Evolutionary conservation across 1,140 invertebrate species (phyloP).

Genomic region (Habropoda laboriosa): DNA sequence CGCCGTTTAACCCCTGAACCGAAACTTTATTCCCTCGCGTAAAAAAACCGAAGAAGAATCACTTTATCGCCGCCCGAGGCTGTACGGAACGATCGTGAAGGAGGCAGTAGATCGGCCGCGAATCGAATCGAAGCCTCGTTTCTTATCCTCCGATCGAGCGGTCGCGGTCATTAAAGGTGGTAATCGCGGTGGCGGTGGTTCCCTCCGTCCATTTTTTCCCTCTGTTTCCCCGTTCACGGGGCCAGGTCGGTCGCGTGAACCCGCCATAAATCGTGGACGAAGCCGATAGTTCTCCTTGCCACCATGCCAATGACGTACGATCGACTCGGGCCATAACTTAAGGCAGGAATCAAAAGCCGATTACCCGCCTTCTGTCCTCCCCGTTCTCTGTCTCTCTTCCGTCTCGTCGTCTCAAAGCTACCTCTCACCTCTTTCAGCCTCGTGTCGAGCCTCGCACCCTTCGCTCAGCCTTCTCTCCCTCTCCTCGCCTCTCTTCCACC

Average conservation of each 20-base stretch:
- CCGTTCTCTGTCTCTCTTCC: not conserved
- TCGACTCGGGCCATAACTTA: slow-evolving; percentile 53
- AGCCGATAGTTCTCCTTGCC: slow-evolving; percentile 47
- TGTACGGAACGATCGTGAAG: not conserved
- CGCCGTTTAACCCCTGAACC: not conserved
- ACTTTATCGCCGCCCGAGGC: slow-evolving; percentile 3
- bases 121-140: slow-evolving; percentile 5
- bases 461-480: not conserved
- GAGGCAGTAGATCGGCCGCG: not conserved
- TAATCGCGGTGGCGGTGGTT: slow-evolving; percentile 16
- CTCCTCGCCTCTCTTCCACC: too few relatives aligned
- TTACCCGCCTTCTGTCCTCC: slow-evolving; percentile 39
- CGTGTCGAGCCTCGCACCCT: not conserved
- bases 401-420: not conserved
- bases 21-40: too few relatives aligned
- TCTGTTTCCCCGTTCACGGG: slow-evolving; percentile 18
- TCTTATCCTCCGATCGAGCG: slow-evolving; percentile 7
- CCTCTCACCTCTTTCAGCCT: slow-evolving; percentile 1
- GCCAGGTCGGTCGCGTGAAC: slow-evolving; percentile 14
- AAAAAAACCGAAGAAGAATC: not conserved
- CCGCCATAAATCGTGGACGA: slow-evolving; percentile 29
- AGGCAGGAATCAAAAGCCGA: slow-evolving; percentile 52
- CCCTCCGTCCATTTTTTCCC: not conserved
- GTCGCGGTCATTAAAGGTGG: slow-evolving; percentile 22
- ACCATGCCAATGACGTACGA: slow-evolving; percentile 51